These are phyloP conservation scores for Drosophila tani DNA, from an alignment of 1,140 invertebrate species.

Conservation along the genomic window DNA sequence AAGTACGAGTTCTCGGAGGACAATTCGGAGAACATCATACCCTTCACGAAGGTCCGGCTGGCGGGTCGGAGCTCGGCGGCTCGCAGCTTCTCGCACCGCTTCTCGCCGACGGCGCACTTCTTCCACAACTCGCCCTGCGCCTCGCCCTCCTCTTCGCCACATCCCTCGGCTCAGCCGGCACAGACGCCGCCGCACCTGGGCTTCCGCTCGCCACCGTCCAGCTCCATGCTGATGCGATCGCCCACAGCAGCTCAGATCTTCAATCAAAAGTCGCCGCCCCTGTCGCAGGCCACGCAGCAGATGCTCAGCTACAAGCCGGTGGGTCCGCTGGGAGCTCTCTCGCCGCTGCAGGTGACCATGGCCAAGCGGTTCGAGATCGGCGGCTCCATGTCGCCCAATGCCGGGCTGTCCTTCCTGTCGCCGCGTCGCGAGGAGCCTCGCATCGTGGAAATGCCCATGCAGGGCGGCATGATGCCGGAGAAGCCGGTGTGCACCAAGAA, in stretches of 20 bases:
- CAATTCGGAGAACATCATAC: conserved; percentile 93
- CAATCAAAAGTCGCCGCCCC: conserved; percentile 78
- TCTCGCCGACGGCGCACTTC: conserved; percentile 69
- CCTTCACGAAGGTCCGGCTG: conserved; percentile 87
- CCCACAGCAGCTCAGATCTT: conserved; percentile 66
- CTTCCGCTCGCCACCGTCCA: conserved; percentile 85
- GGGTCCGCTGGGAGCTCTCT: conserved; percentile 73
- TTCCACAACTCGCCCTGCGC: conserved; percentile 81
- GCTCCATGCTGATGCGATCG: conserved; percentile 74
- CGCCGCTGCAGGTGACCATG: conserved; percentile 77
- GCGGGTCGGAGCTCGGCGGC: conserved; percentile 59
- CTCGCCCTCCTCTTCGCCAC: conserved; percentile 79
- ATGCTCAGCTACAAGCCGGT: conserved; percentile 80
- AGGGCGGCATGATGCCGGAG: conserved; percentile 66
- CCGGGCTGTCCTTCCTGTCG: conserved; percentile 69
- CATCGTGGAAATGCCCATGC: conserved; percentile 78
- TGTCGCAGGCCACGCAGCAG: conserved; percentile 79
- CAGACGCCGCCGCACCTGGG: conserved; percentile 73
- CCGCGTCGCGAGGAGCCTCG: conserved; percentile 75
- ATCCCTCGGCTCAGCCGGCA: conserved; percentile 61
- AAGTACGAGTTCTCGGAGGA: conserved; percentile 96
- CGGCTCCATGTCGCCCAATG: conserved; percentile 78
- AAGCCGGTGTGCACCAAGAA: conserved; percentile 83
- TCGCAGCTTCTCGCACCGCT: conserved; percentile 58
- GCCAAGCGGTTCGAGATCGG: conserved; percentile 80